Base-by-base conservation (phyloP, 2,888 invertebrate species). In the Apamea sordens region DNA sequence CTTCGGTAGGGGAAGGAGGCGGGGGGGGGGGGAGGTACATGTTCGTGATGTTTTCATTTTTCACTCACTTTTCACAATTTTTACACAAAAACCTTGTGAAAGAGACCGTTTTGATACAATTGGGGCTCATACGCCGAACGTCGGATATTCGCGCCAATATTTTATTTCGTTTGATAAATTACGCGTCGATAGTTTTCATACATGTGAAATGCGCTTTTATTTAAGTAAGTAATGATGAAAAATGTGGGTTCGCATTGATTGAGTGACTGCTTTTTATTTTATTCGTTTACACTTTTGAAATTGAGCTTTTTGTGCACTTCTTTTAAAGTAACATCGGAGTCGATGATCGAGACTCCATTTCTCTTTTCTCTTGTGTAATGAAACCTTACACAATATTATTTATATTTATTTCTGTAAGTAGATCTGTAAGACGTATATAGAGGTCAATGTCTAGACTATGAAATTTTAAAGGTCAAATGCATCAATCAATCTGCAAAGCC, bases 1-100 rank as follows among this genome's bases (percentile, higher is more conserved):
- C 91, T 91, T 90, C 80, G 88, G 88, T 88, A 81, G 83, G 79
- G 87, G 77, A 80, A 82, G 79, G 82, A 79, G 80, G 88, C 56
- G 72, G 79, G 79, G 36, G 36, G 36, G 85, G 86, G 85, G 68
- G 73, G 50, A 2, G 82, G 82, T 80, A 84, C 88, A 89, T 95
- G 95, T 93, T 93, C 87, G 91, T 95, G 95, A 95, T 95, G 94
- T 95, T 95, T 96, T 93, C 95, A 95, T 95, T 96, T 95, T 96
- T 95, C 95, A 95, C 93, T 93, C 93, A 93, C 92, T 94, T 95
- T 94, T 91, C 93, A 92, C 91, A 92, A 91, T 92, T 88, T 90
- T 91, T 87, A 86, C 85, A 89, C 84, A 90, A 91, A 89, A 91
- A 88, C 86, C 88, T 82, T 85, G 87, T 92, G 89, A 92, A 94